Base-by-base conservation (phyloP, 1,140 invertebrate species). In the Eumaeus atala region DNA sequence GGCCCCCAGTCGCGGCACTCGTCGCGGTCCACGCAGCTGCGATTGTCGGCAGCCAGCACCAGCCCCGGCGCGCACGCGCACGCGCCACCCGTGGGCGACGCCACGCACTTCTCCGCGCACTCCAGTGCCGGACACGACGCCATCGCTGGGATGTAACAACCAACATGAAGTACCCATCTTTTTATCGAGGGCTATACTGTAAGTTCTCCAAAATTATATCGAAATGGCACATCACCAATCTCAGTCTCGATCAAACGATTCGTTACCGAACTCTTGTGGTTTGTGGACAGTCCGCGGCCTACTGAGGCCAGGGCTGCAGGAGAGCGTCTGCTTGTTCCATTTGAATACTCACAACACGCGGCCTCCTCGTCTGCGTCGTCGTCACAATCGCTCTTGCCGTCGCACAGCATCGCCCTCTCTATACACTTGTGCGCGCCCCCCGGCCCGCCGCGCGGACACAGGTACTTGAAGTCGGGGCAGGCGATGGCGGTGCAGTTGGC, bases 1-100 rank as follows among this genome's bases (percentile, higher is more conserved):
- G 92, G 96, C 11, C 96, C 97, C 95, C 97, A 99, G 83, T 97
- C 95, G 7, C 89, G 76, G 84, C 98, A 99, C 84, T 99, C 97
- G 85, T 99, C 92, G 58, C 93, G 91, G 88, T 99, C 98, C 87
- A 88, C 90, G 74, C 98, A 99, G 9, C 94, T 94, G 62, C 92
- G 89, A 62, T 95, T 94, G 80, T 98, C 95, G 1, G 93, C 84
- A 0, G 92, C 90, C 17, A 93, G 89, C 69, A 92, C 91, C 74
- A 90, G 92, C 1, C 97, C 97, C 21, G 92, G 89, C 0, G 92
- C 92, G 84, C 97, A 99, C 53, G 92, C 93, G 77, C 97, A 99
- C 18, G 92, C 89, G 37, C 97, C 97, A 40, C 97, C 97, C 4
- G 90, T 92, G 0, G 95, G 91, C 0, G 96, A 98, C 9, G 95